phyloP scores from a whole-genome alignment of 1,140 invertebrate species.

The Sycobia sp. region DNA sequence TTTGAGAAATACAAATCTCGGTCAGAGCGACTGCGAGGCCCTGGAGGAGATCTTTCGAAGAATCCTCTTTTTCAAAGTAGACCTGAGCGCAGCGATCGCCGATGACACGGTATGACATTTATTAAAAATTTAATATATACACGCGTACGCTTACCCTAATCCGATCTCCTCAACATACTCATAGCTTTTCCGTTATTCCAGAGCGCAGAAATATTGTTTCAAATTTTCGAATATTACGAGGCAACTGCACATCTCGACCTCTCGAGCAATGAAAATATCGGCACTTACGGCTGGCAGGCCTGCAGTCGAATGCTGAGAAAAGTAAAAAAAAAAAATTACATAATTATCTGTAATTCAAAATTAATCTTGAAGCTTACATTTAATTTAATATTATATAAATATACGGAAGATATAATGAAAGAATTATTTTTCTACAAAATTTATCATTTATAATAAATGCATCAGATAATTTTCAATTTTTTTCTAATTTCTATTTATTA shows the following conservation, averaged over 20 bases:
- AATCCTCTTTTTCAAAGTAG: constrained; percentile 25
- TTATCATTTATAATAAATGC: neutral
- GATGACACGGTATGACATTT: constrained; percentile 14
- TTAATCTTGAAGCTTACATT: no score
- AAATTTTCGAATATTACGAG: constrained; percentile 35
- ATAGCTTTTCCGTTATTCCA: neutral
- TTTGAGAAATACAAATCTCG: constrained; percentile 9
- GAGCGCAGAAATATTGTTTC: constrained; percentile 29
- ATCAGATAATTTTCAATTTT: neutral
- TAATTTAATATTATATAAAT: no score
- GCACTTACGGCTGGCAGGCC: constrained; percentile 24
- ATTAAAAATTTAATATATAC: neutral
- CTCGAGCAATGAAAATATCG: constrained; percentile 23
- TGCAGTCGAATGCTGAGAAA: constrained; percentile 32
- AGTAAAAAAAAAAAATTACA: constrained; percentile 4
- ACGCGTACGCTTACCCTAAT: neutral
- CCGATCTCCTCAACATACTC: neutral
- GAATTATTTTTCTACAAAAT: no score
- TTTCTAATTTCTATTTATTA: no score
- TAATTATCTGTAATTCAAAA: neutral
- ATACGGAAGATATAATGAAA: no score
- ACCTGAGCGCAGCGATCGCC: constrained; percentile 17
- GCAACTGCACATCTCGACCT: constrained; percentile 14
- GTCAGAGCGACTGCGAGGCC: constrained; percentile 24
- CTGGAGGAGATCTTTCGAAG: constrained; percentile 29